These are phyloP conservation scores for Hydrotaea cyrtoneurina DNA, from an alignment of 2,888 invertebrate species.

Conservation along the genomic window DNA sequence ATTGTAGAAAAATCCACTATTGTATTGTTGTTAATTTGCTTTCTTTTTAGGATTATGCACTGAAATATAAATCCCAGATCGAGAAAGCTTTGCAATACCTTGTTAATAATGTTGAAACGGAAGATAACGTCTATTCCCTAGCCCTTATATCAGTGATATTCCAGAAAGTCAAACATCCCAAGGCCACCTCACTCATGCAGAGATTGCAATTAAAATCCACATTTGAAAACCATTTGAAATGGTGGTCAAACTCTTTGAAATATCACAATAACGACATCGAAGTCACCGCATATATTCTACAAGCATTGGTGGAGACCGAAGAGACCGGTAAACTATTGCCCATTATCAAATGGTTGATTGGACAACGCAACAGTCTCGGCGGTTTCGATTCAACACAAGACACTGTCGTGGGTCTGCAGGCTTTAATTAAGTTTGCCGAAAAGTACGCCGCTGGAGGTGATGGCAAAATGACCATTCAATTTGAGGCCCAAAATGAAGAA, in stretches of 20 bases:
- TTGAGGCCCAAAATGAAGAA: constrained; percentile 66
- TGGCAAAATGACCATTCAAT: constrained; percentile 73
- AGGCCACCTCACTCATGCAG: constrained; percentile 84
- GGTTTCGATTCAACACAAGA: constrained; percentile 90
- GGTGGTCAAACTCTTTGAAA: constrained; percentile 84
- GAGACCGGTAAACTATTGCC: constrained; percentile 78
- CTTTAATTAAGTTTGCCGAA: constrained; percentile 85
- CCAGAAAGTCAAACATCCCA: constrained; percentile 87
- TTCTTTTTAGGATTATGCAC: constrained; percentile 69
- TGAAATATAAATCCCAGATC: constrained; percentile 84
- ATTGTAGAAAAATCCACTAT: neutral
- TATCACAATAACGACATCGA: constrained; percentile 87
- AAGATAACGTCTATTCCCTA: constrained; percentile 87
- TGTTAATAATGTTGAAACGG: constrained; percentile 85
- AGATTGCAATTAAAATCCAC: constrained; percentile 80
- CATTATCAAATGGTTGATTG: constrained; percentile 87
- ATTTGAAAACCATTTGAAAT: constrained; percentile 84
- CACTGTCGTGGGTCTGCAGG: constrained; percentile 88
- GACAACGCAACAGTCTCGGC: constrained; percentile 85
- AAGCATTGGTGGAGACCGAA: constrained; percentile 83
- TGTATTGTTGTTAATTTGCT: neutral
- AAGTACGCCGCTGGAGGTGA: constrained; percentile 81
- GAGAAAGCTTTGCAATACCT: constrained; percentile 90
- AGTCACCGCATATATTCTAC: constrained; percentile 93
- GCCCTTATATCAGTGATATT: constrained; percentile 90